Conservation (phyloP, 2,888 invertebrate species). For the Siphonodentalium dalli region DNA sequence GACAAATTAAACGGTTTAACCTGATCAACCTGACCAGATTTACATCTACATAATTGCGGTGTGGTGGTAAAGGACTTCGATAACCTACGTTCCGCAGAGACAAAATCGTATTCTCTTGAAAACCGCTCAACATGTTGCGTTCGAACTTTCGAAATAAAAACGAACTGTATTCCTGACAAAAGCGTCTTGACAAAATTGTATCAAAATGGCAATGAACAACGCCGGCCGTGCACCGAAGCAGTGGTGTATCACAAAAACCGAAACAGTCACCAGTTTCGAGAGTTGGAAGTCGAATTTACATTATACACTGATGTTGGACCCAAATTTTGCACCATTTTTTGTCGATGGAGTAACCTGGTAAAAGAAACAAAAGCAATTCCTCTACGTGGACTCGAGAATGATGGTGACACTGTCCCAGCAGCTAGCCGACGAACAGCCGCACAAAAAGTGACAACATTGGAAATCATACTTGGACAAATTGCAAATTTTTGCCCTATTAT, state of each 20-base stretch:
- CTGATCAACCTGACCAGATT: too few species aligned
- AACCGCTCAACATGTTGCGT: too few species aligned
- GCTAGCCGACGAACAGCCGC: neutral
- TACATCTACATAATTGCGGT: too few species aligned
- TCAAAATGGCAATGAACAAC: too few species aligned
- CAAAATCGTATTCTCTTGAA: too few species aligned
- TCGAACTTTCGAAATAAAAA: too few species aligned
- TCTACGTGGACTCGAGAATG: neutral
- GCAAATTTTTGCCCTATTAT: too few species aligned
- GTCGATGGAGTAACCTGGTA: conserved; percentile 9
- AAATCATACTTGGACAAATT: neutral
- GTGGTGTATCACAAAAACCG: conserved; percentile 16
- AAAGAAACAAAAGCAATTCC: neutral
- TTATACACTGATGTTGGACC: conserved; percentile 13
- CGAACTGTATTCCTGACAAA: too few species aligned
- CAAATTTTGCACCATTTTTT: conserved; percentile 15
- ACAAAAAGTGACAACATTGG: neutral
- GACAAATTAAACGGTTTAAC: too few species aligned
- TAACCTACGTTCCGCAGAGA: too few species aligned
- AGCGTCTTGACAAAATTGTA: too few species aligned
- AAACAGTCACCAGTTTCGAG: conserved; percentile 19
- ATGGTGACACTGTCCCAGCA: neutral
- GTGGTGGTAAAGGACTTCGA: too few species aligned
- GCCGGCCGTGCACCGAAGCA: conserved; percentile 11
- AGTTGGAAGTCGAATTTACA: conserved; percentile 4